Evolutionary conservation across 2,888 invertebrate genomes (phyloP).

Genomic region (Tolmerus cingulatus): DNA sequence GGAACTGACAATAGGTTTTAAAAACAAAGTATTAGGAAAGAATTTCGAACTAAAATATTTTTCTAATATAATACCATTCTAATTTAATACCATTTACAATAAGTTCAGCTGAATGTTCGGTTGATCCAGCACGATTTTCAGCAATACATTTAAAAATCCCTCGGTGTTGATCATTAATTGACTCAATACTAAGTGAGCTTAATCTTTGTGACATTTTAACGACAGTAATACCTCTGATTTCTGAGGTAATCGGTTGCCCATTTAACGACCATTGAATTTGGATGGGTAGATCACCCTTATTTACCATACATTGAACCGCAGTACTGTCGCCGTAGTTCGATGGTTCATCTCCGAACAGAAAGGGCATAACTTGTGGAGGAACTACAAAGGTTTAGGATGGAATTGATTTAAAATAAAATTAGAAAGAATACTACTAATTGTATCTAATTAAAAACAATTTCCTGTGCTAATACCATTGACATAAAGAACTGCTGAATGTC

Average conservation of each 20-base stretch:
- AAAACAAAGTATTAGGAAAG: not conserved
- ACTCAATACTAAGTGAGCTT: constrained; percentile 77
- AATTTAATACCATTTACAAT: constrained; percentile 71
- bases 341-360: constrained; percentile 79
- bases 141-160: constrained; percentile 80
- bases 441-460: constrained; percentile 33
- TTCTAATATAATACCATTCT: not conserved
- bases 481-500: constrained; percentile 67
- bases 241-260: constrained; percentile 67
- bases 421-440: not conserved
- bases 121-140: constrained; percentile 72
- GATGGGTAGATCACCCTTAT: constrained; percentile 81
- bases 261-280: constrained; percentile 80
- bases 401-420: not conserved
- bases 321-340: constrained; percentile 81
- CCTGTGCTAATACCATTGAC: constrained; percentile 68
- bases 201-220: constrained; percentile 70
- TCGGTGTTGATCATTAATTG: constrained; percentile 75
- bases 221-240: constrained; percentile 68
- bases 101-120: constrained; percentile 72
- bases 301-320: constrained; percentile 77
- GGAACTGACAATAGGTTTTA: constrained; percentile 62
- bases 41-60: constrained; percentile 63
- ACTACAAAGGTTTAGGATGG: constrained; percentile 63
- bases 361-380: constrained; percentile 79